phyloP scores from a whole-genome alignment of 2,888 invertebrate genomes.

The Orgyia antiqua region DNA sequence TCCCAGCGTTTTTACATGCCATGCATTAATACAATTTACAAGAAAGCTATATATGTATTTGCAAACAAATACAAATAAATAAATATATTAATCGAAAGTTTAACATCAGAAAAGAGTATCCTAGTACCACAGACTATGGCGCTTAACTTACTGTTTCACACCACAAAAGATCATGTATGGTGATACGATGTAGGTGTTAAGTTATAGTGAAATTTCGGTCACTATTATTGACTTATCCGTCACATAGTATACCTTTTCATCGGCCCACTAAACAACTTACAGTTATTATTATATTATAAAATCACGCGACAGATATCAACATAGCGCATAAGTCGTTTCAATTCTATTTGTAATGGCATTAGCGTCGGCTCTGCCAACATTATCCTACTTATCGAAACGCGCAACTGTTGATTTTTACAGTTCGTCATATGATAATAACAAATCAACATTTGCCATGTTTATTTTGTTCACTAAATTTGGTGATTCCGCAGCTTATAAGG shows the following conservation, averaged over 20 bases:
- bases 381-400: slow-evolving; percentile 61
- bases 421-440: slow-evolving; percentile 53
- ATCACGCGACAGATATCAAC: slow-evolving; percentile 62
- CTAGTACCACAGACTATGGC: no score
- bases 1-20: no score
- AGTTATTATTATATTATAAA: slow-evolving; percentile 72
- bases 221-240: slow-evolving; percentile 49
- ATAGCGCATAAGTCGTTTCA: slow-evolving; percentile 32
- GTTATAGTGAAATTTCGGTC: slow-evolving; percentile 55
- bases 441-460: slow-evolving; percentile 41
- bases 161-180: no score
- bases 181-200: slow-evolving; percentile 43
- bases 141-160: no score
- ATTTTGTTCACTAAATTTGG: slow-evolving; percentile 30
- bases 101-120: no score
- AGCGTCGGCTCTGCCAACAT: slow-evolving; percentile 55
- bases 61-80: no score
- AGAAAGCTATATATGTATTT: no score
- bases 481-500: slow-evolving; percentile 32
- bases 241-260: slow-evolving; percentile 47
- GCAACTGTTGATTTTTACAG: slow-evolving; percentile 57
- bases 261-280: slow-evolving; percentile 54
- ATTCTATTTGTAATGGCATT: slow-evolving; percentile 59
- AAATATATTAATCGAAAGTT: no score
- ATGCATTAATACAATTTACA: no score